Base-by-base conservation (phyloP, 2,113 vertebrate genomes). In the Aphelocoma coerulescens region DNA sequence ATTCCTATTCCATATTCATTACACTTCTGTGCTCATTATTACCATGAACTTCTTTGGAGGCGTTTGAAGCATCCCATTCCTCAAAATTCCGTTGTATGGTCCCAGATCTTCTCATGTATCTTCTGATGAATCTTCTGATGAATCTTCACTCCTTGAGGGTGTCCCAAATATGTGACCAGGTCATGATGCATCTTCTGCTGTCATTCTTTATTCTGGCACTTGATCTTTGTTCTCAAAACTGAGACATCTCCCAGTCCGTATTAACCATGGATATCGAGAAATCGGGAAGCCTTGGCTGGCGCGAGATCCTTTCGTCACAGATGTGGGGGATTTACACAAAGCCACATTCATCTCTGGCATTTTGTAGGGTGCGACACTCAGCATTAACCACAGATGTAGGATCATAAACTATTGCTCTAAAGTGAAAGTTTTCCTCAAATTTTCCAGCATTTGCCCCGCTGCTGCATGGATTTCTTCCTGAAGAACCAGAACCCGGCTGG, bases 231-330 rank as follows among this genome's bases (percentile, higher is more conserved):
- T 67, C 16, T 21, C 52, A 43, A 49, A 51, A 43, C 30, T 9
- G 13, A 16, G 24, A 10, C 7, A 0, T 66, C 41, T 30, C 43
- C 51, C 43, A 48, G 13, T 16, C 24, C 43, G 21, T 10, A 21
- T 30, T 41, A 13, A 30, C 10, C 30, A 21, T 11, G 32, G 62
- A 26, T 17, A 9, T 1, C 4, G 26, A 44, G 44, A 76, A 49
- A 51, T 8, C 9, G 10, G 32, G 52, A 67, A 67, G 52, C 16
- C 52, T 51, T 43, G 21, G 32, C 35, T 76, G 62, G 35, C 32
- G 35, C 0, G 0, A 49, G 43, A 20, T n/a, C 12, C 51, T 32
- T 51, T 3, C 26, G 26, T 14, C 72, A 35, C 44, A 49, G 10
- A 13, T 26, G 43, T 26, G 43, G 32, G 30, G 17, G 32, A 17